phyloP scores from a whole-genome alignment of 2,113 vertebrate genomes.

The Furnarius figulus region DNA sequence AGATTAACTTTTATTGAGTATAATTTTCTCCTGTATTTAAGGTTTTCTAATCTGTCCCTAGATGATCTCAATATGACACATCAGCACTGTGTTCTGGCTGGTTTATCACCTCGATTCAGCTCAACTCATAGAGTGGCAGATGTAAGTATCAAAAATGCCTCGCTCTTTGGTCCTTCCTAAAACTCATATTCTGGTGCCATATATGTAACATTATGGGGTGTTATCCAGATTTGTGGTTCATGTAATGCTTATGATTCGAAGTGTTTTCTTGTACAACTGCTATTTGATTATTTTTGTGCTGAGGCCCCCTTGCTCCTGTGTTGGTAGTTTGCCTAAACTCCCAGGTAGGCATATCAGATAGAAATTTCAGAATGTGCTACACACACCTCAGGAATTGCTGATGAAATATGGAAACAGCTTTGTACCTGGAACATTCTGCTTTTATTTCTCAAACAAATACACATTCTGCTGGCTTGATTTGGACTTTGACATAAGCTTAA shows the following conservation, averaged over 20 bases:
- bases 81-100: conserved; percentile 94
- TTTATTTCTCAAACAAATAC: background rate
- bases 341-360: background rate
- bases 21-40: background rate
- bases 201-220: background rate
- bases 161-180: background rate
- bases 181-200: background rate
- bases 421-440: background rate
- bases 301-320: background rate
- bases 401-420: background rate
- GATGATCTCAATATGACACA: conserved; percentile 94
- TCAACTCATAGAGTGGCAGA: conserved; percentile 95
- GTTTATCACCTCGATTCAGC: conserved; percentile 89
- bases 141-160: conserved; percentile 76
- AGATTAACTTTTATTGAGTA: conserved; percentile 57
- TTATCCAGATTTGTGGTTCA: background rate
- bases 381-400: background rate
- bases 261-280: background rate
- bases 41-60: conserved; percentile 67
- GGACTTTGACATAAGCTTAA: background rate
- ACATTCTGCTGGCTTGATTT: too few species aligned
- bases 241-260: background rate
- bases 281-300: background rate
- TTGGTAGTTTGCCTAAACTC: background rate
- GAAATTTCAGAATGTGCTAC: background rate